Conservation (phyloP, 2,113 vertebrate genomes). For the Oryzias woworae region DNA sequence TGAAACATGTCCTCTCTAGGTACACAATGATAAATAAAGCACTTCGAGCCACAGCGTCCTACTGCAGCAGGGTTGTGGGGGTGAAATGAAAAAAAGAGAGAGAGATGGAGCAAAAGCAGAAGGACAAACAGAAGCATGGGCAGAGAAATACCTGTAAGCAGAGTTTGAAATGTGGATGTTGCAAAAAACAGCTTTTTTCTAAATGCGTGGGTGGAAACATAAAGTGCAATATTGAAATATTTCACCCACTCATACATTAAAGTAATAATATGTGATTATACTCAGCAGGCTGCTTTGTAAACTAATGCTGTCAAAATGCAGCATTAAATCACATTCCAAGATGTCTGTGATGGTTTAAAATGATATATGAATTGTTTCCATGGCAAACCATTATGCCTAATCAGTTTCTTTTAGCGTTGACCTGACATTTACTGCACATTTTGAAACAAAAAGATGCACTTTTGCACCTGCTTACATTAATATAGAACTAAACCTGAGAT, state of each 20-base stretch:
- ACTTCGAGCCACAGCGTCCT: conserved; percentile 58
- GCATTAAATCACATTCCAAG: conserved; percentile 47
- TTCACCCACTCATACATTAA: conserved; percentile 66
- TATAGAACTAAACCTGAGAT: not conserved
- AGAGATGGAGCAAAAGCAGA: conserved; percentile 43
- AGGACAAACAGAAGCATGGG: conserved; percentile 51
- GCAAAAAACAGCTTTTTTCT: conserved; percentile 9
- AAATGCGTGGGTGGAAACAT: conserved; percentile 40
- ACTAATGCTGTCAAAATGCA: conserved; percentile 36
- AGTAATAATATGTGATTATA: conserved; percentile 60
- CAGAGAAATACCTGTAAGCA: conserved; percentile 29
- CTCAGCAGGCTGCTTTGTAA: conserved; percentile 46
- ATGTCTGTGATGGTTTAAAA: conserved; percentile 48
- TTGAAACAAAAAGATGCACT: conserved; percentile 30
- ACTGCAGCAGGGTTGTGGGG: conserved; percentile 38
- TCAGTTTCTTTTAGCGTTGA: conserved; percentile 45
- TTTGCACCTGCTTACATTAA: conserved; percentile 9
- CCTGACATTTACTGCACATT: conserved; percentile 26
- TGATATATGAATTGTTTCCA: conserved; percentile 56
- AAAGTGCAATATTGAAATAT: conserved; percentile 43
- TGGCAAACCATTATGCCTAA: conserved; percentile 51
- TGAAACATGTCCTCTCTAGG: conserved; percentile 79
- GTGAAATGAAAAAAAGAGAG: conserved; percentile 20
- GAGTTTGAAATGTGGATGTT: conserved; percentile 47
- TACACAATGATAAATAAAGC: conserved; percentile 82